These are phyloP conservation scores for Poecilia wingei DNA, from an alignment of 2,797 vertebrate genomes.

Conservation along the genomic window DNA sequence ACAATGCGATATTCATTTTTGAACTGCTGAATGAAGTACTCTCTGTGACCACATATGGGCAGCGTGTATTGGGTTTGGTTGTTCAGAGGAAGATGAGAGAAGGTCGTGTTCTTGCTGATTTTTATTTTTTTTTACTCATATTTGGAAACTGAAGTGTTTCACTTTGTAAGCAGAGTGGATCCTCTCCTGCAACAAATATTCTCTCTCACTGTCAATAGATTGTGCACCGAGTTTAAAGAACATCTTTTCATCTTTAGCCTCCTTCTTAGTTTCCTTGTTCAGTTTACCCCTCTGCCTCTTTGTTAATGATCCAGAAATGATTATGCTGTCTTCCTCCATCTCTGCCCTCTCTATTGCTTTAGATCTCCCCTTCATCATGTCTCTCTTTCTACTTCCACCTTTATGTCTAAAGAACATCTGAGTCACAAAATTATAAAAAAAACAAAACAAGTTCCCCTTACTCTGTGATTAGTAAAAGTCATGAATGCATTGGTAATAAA, in stretches of 20 bases:
- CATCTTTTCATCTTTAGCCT: constrained; percentile 36
- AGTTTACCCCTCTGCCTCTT: constrained; percentile 55
- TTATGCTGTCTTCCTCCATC: constrained; percentile 40
- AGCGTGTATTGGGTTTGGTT: constrained; percentile 21
- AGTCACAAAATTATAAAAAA: background rate
- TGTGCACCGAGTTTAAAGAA: constrained; percentile 55
- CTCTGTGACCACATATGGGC: constrained; percentile 46
- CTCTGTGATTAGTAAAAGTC: background rate
- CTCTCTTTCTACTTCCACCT: constrained; percentile 24
- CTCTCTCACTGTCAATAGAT: constrained; percentile 6
- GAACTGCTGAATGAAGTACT: constrained; percentile 32
- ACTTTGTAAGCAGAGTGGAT: constrained; percentile 2
- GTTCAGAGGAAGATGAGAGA: constrained; percentile 36
- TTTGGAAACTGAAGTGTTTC: constrained; percentile 28
- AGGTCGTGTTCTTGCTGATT: constrained; percentile 20
- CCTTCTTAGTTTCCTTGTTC: constrained; percentile 57
- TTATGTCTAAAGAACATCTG: constrained; percentile 39
- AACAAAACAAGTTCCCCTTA: background rate
- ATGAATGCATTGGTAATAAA: background rate
- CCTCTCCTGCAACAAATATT: constrained; percentile 23
- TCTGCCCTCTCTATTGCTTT: constrained; percentile 29
- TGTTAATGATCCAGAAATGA: constrained; percentile 62
- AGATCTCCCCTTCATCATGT: constrained; percentile 24
- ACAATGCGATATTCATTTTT: background rate
- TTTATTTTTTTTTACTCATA: background rate